Conservation (phyloP, 1,140 invertebrate species). For the Reticulitermes speratus region DNA sequence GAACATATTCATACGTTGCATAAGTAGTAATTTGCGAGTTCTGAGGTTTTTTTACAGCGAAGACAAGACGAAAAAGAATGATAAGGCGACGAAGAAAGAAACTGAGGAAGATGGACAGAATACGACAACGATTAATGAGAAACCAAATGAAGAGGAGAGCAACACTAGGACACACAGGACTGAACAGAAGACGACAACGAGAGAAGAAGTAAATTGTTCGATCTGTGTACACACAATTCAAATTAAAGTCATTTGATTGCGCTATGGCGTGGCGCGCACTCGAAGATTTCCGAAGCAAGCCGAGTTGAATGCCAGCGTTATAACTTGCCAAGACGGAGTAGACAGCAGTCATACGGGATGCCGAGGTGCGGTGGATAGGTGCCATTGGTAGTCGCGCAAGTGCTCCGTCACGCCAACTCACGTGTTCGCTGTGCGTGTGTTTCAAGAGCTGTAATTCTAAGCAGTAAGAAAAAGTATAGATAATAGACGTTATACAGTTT, state of each 20-base stretch:
- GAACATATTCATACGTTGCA: too few relatives aligned
- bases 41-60: too few relatives aligned
- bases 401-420: neutral
- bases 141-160: too few relatives aligned
- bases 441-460: neutral
- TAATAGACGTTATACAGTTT: neutral
- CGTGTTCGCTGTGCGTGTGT: neutral
- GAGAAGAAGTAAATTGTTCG: too few relatives aligned
- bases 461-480: neutral
- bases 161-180: too few relatives aligned
- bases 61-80: too few relatives aligned
- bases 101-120: too few relatives aligned
- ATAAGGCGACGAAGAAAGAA: too few relatives aligned
- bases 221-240: too few relatives aligned
- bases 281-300: neutral
- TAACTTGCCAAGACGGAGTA: neutral
- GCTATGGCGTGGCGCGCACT: neutral
- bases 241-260: neutral
- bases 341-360: neutral
- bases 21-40: too few relatives aligned
- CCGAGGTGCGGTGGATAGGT: neutral
- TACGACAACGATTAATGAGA: too few relatives aligned
- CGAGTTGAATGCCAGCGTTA: neutral
- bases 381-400: neutral
- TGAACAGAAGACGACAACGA: too few relatives aligned